Percentiles rank a stretch among this genome's conserved stretches.
Conservation (phyloP, 2,888 invertebrate species). For the Cyaniris semiargus region DNA sequence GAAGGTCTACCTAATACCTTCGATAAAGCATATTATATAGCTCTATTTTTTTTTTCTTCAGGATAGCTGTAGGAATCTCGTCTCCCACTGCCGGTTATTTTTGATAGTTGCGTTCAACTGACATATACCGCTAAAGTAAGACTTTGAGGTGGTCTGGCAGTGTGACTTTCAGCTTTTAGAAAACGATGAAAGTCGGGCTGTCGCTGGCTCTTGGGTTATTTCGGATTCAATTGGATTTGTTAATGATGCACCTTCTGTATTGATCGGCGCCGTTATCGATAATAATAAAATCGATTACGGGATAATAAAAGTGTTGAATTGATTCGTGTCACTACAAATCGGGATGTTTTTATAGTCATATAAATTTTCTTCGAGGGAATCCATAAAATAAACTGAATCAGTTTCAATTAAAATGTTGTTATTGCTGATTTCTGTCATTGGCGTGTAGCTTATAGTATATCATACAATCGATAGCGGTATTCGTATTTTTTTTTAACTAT, state of each 20-base stretch:
- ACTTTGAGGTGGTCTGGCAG: too few relatives aligned
- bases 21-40: too few relatives aligned
- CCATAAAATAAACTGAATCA: neutral
- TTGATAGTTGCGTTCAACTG: too few relatives aligned
- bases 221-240: slow-evolving; percentile 38
- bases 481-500: too few relatives aligned
- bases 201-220: neutral
- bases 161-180: too few relatives aligned
- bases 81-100: too few relatives aligned
- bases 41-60: too few relatives aligned
- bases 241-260: slow-evolving; percentile 41
- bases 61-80: too few relatives aligned
- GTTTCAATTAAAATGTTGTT: neutral
- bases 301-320: slow-evolving; percentile 20
- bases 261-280: slow-evolving; percentile 35
- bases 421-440: neutral
- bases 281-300: slow-evolving; percentile 34
- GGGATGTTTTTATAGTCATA: slow-evolving; percentile 9
- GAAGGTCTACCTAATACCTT: too few relatives aligned
- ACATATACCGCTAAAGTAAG: too few relatives aligned
- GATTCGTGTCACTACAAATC: slow-evolving; percentile 18
- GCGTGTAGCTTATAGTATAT: neutral
- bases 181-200: too few relatives aligned
- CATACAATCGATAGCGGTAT: neutral
- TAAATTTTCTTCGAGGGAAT: neutral